These are phyloP conservation scores for Marronus borbonicus DNA, from an alignment of 2,888 invertebrate genomes.

Conservation along the genomic window DNA sequence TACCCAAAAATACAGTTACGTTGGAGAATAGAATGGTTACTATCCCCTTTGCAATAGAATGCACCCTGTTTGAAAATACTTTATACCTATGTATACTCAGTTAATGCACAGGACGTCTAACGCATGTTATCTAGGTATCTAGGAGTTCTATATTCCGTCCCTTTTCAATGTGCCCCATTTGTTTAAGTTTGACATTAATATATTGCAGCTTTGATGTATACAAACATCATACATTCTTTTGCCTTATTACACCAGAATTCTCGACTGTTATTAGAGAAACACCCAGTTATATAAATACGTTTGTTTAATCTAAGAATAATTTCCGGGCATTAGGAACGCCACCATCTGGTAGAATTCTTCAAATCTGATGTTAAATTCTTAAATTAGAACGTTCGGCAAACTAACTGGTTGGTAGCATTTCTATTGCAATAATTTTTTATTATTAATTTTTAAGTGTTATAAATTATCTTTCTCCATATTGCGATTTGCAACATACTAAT, in stretches of 20 bases:
- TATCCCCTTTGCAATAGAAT: constrained; percentile 3
- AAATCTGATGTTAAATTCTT: no score
- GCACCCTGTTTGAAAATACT: neutral
- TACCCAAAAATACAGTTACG: constrained; percentile 19
- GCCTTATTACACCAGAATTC: neutral
- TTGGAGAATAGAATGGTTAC: neutral
- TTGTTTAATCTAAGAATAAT: no score
- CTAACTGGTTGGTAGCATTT: no score
- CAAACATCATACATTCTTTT: no score
- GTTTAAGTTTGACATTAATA: constrained; percentile 2
- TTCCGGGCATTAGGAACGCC: no score
- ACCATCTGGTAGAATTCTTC: no score
- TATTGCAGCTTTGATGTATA: neutral
- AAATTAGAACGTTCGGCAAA: no score
- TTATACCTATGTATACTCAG: neutral
- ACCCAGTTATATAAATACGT: neutral
- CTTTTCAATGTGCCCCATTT: neutral
- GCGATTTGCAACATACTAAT: no score
- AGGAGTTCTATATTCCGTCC: neutral
- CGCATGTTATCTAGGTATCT: neutral
- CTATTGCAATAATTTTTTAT: no score
- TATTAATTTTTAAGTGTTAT: no score
- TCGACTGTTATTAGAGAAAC: neutral
- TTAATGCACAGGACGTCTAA: neutral
- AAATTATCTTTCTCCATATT: no score